Conservation (phyloP, 2,888 invertebrate species). For the Apomyelois bistriatella region DNA sequence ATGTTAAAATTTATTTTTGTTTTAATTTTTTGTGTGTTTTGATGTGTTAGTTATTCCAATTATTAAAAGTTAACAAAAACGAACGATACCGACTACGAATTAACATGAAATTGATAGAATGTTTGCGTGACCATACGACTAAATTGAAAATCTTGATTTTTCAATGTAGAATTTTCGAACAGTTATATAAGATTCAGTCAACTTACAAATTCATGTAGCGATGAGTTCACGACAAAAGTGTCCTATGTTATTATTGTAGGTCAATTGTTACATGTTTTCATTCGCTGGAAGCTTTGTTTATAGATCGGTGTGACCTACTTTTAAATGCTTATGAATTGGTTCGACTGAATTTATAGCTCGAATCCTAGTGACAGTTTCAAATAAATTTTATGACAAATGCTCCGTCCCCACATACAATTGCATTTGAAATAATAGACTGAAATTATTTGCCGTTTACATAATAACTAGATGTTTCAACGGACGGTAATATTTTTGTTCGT, state of each 20-base stretch:
- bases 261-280: too few species aligned
- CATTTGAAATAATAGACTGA: conserved; percentile 47
- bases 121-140: conserved; percentile 17
- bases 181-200: too few species aligned
- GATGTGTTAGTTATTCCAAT: background rate
- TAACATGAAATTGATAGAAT: background rate
- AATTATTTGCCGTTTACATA: conserved; percentile 3
- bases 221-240: too few species aligned
- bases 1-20: background rate
- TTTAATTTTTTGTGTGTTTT: background rate
- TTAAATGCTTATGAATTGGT: conserved; percentile 6
- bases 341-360: background rate
- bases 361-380: conserved; percentile 3
- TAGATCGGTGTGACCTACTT: too few species aligned
- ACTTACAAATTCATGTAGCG: too few species aligned
- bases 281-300: too few species aligned
- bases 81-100: background rate
- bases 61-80: background rate
- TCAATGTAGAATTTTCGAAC: conserved; percentile 31
- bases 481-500: background rate
- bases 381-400: conserved; percentile 23
- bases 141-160: conserved; percentile 21
- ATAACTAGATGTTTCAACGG: background rate
- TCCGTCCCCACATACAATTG: conserved; percentile 56
- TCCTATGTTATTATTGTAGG: too few species aligned